Conservation (phyloP, 2,888 invertebrate genomes). For the Chaitophorus viminalis region DNA sequence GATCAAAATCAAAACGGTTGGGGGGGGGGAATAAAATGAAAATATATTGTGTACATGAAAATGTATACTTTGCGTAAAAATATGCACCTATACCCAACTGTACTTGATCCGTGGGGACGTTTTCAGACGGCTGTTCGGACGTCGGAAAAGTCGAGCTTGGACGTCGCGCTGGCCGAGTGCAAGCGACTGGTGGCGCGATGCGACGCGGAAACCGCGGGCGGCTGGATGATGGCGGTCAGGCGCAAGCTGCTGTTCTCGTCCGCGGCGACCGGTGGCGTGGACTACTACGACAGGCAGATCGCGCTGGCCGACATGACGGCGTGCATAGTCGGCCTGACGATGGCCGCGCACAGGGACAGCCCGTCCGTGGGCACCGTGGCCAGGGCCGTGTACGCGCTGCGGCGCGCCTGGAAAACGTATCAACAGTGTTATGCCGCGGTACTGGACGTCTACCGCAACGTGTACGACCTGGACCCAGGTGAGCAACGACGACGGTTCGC, state of each 20-base stretch:
- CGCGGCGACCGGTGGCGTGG: neutral
- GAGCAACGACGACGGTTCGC: neutral
- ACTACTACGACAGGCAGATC: constrained; percentile 71
- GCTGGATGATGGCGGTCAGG: constrained; percentile 23
- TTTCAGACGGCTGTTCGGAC: constrained; percentile 6
- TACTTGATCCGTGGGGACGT: neutral
- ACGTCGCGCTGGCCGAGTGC: constrained; percentile 5
- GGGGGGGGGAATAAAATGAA: no score
- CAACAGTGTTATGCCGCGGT: constrained; percentile 74
- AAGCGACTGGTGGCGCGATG: constrained; percentile 28
- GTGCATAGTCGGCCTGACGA: constrained; percentile 73
- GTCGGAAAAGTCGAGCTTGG: neutral
- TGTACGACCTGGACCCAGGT: constrained; percentile 29
- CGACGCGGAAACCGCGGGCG: neutral
- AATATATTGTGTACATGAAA: no score
- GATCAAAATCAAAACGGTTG: no score
- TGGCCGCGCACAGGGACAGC: constrained; percentile 71
- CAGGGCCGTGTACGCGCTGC: constrained; percentile 75
- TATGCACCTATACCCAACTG: no score
- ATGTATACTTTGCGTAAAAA: no score
- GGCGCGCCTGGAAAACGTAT: constrained; percentile 78
- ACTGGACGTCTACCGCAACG: constrained; percentile 69
- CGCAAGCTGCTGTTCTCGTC: constrained; percentile 20
- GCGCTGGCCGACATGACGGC: constrained; percentile 73
- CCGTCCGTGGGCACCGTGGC: constrained; percentile 74